Conservation (phyloP, 2,888 invertebrate species). For the Thereva nobilitata region DNA sequence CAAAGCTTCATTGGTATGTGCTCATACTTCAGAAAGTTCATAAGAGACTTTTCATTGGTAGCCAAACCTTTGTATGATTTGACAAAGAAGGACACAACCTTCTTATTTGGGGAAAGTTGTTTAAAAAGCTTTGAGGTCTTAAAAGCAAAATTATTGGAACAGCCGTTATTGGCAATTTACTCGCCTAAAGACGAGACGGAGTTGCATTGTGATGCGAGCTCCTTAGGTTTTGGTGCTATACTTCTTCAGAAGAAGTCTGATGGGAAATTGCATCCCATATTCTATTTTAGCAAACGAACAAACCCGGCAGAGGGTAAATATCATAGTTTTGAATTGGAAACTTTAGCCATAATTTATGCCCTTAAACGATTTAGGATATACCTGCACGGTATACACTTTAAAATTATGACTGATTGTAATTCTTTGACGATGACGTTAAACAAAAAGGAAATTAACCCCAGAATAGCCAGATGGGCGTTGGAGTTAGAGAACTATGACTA, state of each 20-base stretch:
- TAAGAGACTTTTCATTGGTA: background rate
- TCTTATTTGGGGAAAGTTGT: slow-evolving; percentile 41
- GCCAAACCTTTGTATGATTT: slow-evolving; percentile 9
- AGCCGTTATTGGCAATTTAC: slow-evolving; percentile 23
- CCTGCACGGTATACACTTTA: too few relatives aligned
- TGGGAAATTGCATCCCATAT: slow-evolving; percentile 44
- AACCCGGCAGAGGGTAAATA: slow-evolving; percentile 43
- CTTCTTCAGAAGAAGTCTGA: slow-evolving; percentile 42
- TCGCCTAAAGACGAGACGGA: slow-evolving; percentile 45
- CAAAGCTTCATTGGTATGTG: slow-evolving; percentile 5
- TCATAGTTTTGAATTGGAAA: slow-evolving; percentile 16
- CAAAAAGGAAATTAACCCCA: too few relatives aligned
- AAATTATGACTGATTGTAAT: too few relatives aligned
- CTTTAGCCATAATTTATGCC: too few relatives aligned
- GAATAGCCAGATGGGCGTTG: too few relatives aligned
- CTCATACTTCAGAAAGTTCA: slow-evolving; percentile 13
- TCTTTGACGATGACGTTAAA: too few relatives aligned
- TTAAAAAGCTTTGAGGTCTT: slow-evolving; percentile 43
- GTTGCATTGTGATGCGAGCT: slow-evolving; percentile 47
- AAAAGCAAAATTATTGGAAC: slow-evolving; percentile 40
- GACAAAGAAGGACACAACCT: slow-evolving; percentile 42
- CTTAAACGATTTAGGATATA: too few relatives aligned
- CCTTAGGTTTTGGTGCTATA: slow-evolving; percentile 45
- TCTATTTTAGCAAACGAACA: slow-evolving; percentile 45
- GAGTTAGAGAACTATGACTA: too few relatives aligned